Conservation (phyloP, 2,797 vertebrate genomes). For the Miichthys miiuy region DNA sequence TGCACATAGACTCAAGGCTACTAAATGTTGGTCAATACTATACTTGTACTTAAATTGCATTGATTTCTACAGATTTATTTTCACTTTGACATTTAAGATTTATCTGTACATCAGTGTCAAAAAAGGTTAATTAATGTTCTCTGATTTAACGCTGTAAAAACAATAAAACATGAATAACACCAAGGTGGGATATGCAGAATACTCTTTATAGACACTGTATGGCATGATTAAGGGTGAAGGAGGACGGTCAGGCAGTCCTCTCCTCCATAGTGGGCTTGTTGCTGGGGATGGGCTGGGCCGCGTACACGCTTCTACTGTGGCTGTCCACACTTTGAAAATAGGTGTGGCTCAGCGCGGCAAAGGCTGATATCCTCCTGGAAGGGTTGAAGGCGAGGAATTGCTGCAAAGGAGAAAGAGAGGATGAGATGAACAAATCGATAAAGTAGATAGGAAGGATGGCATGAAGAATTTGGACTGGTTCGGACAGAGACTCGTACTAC, state of each 20-base stretch:
- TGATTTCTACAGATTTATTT: background rate
- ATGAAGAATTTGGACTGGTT: no score
- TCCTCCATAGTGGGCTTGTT: slow-evolving; percentile 92
- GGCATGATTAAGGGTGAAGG: slow-evolving; percentile 15
- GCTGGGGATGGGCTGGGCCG: slow-evolving; percentile 87
- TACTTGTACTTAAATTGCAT: background rate
- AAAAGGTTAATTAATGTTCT: slow-evolving; percentile 30
- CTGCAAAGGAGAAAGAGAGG: slow-evolving; percentile 78
- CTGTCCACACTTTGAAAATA: slow-evolving; percentile 97
- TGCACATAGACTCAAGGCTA: background rate
- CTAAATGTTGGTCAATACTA: background rate
- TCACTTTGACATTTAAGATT: slow-evolving; percentile 3
- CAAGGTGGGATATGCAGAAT: background rate
- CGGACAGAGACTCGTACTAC: slow-evolving; percentile 45
- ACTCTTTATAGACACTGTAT: slow-evolving; percentile 48
- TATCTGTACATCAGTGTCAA: slow-evolving; percentile 45
- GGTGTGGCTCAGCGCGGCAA: slow-evolving; percentile 93
- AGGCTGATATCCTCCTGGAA: slow-evolving; percentile 96
- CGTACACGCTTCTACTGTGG: slow-evolving; percentile 90
- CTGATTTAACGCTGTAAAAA: slow-evolving; percentile 29
- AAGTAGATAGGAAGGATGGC: background rate
- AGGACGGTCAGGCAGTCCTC: slow-evolving; percentile 87
- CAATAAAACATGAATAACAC: slow-evolving; percentile 20
- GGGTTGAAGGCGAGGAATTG: slow-evolving; percentile 98
- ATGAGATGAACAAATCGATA: background rate